These are phyloP conservation scores for Trichogramma evanescens DNA, from an alignment of 2,888 invertebrate species.

Conservation along the genomic window DNA sequence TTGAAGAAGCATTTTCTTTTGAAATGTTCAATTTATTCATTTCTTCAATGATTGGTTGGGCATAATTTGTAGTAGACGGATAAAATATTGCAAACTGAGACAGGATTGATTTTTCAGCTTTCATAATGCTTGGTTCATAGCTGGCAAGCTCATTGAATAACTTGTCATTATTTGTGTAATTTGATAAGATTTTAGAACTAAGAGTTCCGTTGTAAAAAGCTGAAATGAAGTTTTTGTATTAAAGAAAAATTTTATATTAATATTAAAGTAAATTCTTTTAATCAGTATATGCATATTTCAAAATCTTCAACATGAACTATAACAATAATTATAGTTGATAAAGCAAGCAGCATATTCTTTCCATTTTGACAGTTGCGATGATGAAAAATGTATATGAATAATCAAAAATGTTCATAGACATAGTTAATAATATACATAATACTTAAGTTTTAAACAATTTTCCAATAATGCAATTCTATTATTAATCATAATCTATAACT, in stretches of 20 bases:
- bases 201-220: constrained; percentile 41
- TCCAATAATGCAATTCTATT: constrained; percentile 2
- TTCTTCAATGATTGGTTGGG: constrained; percentile 28
- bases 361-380: no score
- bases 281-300: no score
- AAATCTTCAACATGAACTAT: no score
- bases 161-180: constrained; percentile 33
- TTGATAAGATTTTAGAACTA: constrained; percentile 5
- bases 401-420: no score
- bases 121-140: constrained; percentile 31
- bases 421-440: no score
- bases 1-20: constrained; percentile 29
- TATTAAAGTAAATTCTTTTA: no score
- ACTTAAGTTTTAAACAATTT: constrained; percentile 3
- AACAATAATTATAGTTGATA: no score
- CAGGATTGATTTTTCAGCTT: constrained; percentile 28
- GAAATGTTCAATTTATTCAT: constrained; percentile 31
- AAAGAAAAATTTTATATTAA: no score
- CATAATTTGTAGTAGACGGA: constrained; percentile 27
- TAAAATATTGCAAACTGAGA: constrained; percentile 36
- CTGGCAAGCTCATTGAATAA: constrained; percentile 31
- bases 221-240: constrained; percentile 25
- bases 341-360: no score
- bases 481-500: constrained; percentile 10
- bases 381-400: no score